phyloP scores from a whole-genome alignment of 2,797 vertebrate species.

The Hapalemur alaotrensis region DNA sequence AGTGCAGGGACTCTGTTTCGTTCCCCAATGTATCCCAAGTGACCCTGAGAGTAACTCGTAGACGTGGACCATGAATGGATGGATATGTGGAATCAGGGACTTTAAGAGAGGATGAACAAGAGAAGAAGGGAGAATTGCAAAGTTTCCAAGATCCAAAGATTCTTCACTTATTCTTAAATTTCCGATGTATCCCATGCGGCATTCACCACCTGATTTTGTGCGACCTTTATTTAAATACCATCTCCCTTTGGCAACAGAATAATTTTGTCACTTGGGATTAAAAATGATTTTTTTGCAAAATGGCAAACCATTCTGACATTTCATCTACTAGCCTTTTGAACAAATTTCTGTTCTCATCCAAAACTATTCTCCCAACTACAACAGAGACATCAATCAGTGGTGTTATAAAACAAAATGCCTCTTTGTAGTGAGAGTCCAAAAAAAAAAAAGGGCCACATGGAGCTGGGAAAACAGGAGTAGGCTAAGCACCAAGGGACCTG shows the following conservation, averaged over 20 bases:
- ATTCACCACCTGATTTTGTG: background rate
- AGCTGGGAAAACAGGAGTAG: accelerated
- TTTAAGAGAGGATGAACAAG: background rate
- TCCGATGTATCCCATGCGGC: background rate
- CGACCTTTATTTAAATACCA: conserved; percentile 64
- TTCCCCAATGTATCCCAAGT: background rate
- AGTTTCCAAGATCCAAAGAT: background rate
- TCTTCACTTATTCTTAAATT: background rate
- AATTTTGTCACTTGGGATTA: conserved; percentile 58
- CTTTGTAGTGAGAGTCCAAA: background rate
- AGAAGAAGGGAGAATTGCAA: background rate
- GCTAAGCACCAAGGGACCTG: background rate
- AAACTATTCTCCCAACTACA: background rate
- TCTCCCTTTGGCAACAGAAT: background rate
- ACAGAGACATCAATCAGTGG: background rate
- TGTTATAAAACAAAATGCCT: background rate
- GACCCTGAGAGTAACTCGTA: background rate
- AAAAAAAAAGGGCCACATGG: background rate
- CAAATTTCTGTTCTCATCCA: conserved; percentile 25
- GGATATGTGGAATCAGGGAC: background rate
- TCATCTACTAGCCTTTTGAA: conserved; percentile 43
- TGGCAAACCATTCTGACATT: conserved; percentile 56
- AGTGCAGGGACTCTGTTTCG: background rate
- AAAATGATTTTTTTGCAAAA: conserved; percentile 56
- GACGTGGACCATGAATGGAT: background rate